A percentile compares a stretch with the other conserved stretches of the same genome.
These are phyloP conservation scores for Chaenodraco wilsoni DNA, from an alignment of 2,797 vertebrate species.

Conservation along the genomic window DNA sequence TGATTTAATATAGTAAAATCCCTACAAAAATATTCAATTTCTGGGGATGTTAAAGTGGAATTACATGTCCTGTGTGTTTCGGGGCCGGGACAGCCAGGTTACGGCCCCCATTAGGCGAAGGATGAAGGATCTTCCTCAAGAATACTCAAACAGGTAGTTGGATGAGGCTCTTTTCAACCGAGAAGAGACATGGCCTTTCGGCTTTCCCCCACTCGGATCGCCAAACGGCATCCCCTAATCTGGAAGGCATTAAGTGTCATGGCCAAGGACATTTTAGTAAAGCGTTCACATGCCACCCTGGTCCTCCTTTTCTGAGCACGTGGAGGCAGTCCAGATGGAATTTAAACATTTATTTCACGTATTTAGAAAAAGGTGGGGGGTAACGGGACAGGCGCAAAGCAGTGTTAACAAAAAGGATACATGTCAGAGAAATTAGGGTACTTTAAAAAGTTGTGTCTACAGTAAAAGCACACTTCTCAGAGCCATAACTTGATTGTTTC, in stretches of 20 bases:
- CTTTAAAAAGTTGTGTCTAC: background rate
- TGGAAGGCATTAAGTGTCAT: background rate
- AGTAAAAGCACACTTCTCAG: background rate
- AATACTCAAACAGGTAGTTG: slow-evolving; percentile 24
- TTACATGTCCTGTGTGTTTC: background rate
- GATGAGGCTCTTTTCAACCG: slow-evolving; percentile 12
- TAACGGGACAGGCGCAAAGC: background rate
- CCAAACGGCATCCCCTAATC: slow-evolving; percentile 9
- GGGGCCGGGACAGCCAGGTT: slow-evolving; percentile 6
- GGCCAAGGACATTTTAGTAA: slow-evolving; percentile 30
- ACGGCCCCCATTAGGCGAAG: slow-evolving; percentile 4
- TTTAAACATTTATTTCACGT: background rate
- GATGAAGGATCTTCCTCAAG: background rate
- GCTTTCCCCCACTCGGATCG: background rate
- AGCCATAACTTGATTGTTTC: background rate
- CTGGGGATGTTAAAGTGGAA: background rate
- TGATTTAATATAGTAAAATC: slow-evolving; percentile 22
- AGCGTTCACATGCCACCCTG: background rate
- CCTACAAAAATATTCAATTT: slow-evolving; percentile 16
- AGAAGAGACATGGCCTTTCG: slow-evolving; percentile 13
- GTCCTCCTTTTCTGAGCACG: background rate
- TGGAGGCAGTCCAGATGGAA: background rate
- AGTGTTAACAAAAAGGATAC: background rate
- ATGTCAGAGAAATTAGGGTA: background rate
- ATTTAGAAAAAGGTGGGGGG: background rate